Percentiles rank a stretch among this genome's conserved stretches.
Conservation (phyloP, 1,140 invertebrate genomes). For the Zaprionus ghesquierei region DNA sequence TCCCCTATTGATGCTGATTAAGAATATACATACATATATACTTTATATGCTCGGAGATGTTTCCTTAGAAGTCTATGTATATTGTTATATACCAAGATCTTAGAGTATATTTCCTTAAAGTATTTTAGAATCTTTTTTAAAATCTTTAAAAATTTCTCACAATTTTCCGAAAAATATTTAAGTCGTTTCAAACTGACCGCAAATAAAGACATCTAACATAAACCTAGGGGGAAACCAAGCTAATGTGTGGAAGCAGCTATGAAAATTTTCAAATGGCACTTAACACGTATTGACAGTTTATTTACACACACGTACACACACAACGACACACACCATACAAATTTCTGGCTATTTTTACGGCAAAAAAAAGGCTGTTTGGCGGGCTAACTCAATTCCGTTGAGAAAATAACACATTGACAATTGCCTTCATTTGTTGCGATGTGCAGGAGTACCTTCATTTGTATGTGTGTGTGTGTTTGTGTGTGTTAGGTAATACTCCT, state of each 20-base stretch:
- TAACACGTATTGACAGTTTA: conserved; percentile 26
- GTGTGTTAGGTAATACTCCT: conserved; percentile 11
- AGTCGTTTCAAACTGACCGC: neutral
- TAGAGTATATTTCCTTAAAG: no score
- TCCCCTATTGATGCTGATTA: no score
- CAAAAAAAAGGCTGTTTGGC: conserved; percentile 2
- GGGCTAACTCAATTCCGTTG: conserved; percentile 18
- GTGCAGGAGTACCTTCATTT: neutral
- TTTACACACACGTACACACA: neutral
- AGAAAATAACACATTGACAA: conserved; percentile 28
- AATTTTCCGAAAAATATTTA: neutral
- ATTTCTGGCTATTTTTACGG: neutral
- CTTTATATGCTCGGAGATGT: no score
- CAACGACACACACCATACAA: neutral
- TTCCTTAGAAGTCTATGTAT: no score
- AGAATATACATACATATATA: no score
- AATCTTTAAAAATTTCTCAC: neutral
- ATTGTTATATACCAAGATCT: no score
- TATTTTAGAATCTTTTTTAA: no score
- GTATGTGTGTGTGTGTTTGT: neutral
- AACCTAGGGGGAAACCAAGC: neutral
- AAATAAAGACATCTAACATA: neutral
- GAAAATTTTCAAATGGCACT: conserved; percentile 28
- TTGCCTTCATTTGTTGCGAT: conserved; percentile 62
- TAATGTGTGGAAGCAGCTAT: neutral